These are phyloP conservation scores for Callospermophilus lateralis DNA, from an alignment of 2,113 vertebrate genomes.

Conservation along the genomic window DNA sequence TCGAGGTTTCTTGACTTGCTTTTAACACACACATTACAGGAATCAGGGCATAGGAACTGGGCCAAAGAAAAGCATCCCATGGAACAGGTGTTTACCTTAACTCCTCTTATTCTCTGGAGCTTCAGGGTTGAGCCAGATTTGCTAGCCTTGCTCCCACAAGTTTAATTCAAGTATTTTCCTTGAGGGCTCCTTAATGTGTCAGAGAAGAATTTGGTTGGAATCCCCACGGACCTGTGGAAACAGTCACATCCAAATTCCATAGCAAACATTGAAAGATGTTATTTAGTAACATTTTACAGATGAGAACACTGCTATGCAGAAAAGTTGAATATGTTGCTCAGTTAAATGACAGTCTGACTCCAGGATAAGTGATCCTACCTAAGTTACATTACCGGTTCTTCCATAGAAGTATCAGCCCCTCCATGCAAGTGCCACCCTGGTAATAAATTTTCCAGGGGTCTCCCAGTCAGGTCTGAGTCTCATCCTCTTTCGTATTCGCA, in stretches of 20 bases:
- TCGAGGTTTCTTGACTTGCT: conserved; percentile 11
- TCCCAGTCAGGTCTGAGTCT: neutral
- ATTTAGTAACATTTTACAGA: neutral
- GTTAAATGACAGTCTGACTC: neutral
- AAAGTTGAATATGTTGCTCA: neutral
- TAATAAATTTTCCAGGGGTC: neutral
- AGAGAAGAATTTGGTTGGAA: neutral
- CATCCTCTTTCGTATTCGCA: neutral
- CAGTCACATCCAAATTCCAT: conserved; percentile 8
- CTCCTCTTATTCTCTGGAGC: neutral
- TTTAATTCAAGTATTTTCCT: neutral
- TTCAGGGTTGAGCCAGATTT: neutral
- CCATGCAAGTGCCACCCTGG: neutral
- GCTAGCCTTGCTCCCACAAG: neutral
- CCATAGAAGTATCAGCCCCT: neutral
- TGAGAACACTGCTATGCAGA: neutral
- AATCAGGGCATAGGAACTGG: conserved; percentile 43
- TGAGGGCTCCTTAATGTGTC: neutral
- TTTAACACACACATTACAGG: neutral
- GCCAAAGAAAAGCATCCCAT: neutral
- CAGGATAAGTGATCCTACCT: neutral
- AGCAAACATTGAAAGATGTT: neutral
- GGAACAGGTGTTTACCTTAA: neutral
- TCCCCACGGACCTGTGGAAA: neutral
- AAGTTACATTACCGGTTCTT: neutral